Evolutionary conservation across 2,113 vertebrate species (phyloP).

Genomic region (Promerops cafer): DNA sequence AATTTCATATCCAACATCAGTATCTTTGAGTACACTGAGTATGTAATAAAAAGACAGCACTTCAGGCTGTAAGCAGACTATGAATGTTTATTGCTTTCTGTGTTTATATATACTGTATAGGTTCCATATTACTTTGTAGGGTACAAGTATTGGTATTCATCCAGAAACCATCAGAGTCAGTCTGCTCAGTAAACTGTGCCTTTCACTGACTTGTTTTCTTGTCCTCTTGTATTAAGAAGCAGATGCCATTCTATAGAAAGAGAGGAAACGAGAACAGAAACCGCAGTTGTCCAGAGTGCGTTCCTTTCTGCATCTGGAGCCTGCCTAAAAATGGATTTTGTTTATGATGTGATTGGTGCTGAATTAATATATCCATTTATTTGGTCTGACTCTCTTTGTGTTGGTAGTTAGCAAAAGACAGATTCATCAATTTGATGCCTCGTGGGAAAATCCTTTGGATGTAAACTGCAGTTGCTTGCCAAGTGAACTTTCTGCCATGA

Average conservation of each 20-base stretch:
- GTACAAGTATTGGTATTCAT: background rate
- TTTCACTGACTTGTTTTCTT: background rate
- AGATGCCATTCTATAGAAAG: background rate
- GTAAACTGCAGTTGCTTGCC: background rate
- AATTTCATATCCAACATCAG: background rate
- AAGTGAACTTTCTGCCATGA: background rate
- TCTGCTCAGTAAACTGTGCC: background rate
- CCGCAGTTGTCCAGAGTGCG: background rate
- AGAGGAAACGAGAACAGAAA: background rate
- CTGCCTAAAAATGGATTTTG: background rate
- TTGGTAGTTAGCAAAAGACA: background rate
- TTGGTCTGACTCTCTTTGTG: background rate
- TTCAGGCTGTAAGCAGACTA: background rate
- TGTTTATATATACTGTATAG: background rate
- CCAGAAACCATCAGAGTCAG: background rate
- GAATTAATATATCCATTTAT: constrained; percentile 12
- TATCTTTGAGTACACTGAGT: background rate
- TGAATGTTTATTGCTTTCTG: background rate
- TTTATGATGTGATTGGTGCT: background rate
- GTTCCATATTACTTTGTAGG: background rate
- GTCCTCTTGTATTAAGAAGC: background rate
- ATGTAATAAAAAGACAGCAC: background rate
- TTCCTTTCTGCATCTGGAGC: background rate
- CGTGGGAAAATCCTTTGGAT: background rate
- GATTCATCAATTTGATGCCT: background rate